A percentile compares a stretch with the other conserved stretches of the same genome.
phyloP scores from a whole-genome alignment of 2,113 vertebrate genomes.

The Proterorhinus semilunaris region DNA sequence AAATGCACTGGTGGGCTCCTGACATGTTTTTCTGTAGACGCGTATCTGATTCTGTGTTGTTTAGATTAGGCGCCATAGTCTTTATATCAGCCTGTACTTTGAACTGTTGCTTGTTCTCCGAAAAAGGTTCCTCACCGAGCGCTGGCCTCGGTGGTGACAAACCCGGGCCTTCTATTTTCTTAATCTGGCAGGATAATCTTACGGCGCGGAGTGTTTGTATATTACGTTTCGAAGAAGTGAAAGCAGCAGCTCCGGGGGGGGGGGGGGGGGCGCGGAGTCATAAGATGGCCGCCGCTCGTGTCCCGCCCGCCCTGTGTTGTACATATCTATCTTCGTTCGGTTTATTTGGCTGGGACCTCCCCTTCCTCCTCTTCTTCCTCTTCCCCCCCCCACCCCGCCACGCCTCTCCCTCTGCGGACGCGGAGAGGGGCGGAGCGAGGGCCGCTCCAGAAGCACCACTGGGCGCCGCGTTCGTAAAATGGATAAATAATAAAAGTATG shows the following conservation, averaged over 20 bases:
- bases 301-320: conserved; percentile 89
- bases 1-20: conserved; percentile 99
- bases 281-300: conserved; percentile 84
- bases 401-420: conserved; percentile 82
- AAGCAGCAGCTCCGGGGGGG: conserved; percentile 86
- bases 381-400: too few relatives aligned
- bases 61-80: conserved; percentile 99
- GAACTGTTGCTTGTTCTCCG: conserved; percentile 99
- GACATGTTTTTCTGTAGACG: conserved; percentile 99
- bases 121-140: conserved; percentile 92
- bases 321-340: conserved; percentile 88
- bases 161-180: conserved; percentile 99
- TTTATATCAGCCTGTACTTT: conserved; percentile 99
- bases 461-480: not conserved
- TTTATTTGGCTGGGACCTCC: conserved; percentile 58
- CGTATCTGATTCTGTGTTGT: conserved; percentile 99
- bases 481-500: too few relatives aligned
- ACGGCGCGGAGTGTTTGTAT: conserved; percentile 99
- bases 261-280: conserved; percentile 88
- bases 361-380: not conserved
- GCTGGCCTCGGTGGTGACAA: conserved; percentile 97
- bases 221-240: conserved; percentile 82
- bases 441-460: not conserved
- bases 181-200: conserved; percentile 99
- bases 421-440: conserved; percentile 29